Evolutionary conservation across 64 coral and sea anemone genomes (phyloP), one percentile per base, ranked within the genome.

Genomic region (Stylophora pistillata): DNA sequence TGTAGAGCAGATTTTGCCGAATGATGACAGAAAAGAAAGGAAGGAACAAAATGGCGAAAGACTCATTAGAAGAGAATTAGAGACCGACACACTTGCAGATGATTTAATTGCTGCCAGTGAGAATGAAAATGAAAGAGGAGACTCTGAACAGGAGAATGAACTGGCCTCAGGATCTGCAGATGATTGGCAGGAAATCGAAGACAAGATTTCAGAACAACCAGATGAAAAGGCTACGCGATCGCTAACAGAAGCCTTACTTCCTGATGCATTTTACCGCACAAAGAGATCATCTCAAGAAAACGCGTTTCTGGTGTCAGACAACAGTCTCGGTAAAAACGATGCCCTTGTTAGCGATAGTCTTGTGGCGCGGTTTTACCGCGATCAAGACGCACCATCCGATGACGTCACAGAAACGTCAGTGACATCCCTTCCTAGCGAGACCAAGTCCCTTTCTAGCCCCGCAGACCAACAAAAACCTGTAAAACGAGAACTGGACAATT

Each of bases 321-420:
- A 53, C 30, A 66, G 29, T 14, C 73, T 30, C 16, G 74, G 55
- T 28, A 64, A 31, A 84, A 88, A 73, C 11, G 86, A 93, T 37
- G 69, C 59, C 12, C 30, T 88, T n/a, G 27, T 63, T 56, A 54
- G 78, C 53, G 58, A 71, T 21, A 93, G 76, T 56, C 62, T 97
- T 71, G 88, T 97, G 23, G 83, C 75, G 74, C 81, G 95, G 31
- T 97, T 97, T 90, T 97, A 97, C 74, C 91, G 95, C 23, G 95
- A 96, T 21, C 95, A 96, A 76, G 82, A 96, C 71, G 86, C 73
- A 71, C 77, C 87, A 29, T 55, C 32, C 16, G 53, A 86, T 33
- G 57, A 86, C 12, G 30, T 23, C 31, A 37, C 30, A 23, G 61
- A 84, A 25, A 1, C 26, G 32, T 61, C 87, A 0, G 10, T 72